Conservation (phyloP, 2,797 vertebrate species). For the Microhierax caerulescens region DNA sequence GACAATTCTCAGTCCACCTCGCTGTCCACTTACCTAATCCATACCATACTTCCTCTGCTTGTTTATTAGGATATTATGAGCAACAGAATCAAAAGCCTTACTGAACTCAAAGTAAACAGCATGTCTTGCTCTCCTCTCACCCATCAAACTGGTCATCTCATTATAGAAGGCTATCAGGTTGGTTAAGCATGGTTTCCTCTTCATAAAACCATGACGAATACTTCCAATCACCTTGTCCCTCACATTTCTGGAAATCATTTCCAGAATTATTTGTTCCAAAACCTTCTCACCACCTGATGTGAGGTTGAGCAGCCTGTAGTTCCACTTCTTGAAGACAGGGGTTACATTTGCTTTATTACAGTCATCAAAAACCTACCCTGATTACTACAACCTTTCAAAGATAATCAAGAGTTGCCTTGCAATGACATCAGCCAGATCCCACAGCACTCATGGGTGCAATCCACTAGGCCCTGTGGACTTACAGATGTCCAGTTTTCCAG, state of each 20-base stretch:
- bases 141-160: neutral
- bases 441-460: fast-evolving
- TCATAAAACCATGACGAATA: neutral
- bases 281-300: neutral
- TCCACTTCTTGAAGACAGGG: neutral
- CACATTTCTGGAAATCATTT: neutral
- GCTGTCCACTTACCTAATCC: neutral
- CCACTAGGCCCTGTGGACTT: neutral
- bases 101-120: neutral
- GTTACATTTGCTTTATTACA: neutral
- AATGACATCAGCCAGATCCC: neutral
- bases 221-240: neutral
- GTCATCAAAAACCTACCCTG: neutral
- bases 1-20: neutral
- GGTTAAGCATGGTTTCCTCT: neutral
- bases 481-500: neutral
- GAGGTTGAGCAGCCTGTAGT: neutral
- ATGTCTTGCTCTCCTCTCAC: neutral
- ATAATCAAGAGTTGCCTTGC: neutral
- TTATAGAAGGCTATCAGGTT: neutral
- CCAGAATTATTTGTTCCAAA: neutral
- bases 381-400: neutral
- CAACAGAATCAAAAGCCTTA: neutral
- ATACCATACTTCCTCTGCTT: neutral
- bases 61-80: neutral